phyloP scores from a whole-genome alignment of 53 echinoderm and acorn worm genomes.

The Actinopyga echinites region DNA sequence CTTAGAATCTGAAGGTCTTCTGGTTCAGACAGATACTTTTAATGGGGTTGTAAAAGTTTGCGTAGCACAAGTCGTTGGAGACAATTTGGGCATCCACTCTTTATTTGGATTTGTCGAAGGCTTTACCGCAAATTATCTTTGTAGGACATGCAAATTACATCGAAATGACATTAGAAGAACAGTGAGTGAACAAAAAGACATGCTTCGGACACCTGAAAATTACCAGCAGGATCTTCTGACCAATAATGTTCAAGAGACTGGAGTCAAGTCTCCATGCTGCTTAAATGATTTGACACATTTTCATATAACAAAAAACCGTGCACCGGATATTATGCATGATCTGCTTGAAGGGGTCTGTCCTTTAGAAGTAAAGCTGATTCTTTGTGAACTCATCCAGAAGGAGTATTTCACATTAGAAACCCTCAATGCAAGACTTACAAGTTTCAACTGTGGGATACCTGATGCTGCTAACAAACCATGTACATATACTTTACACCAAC shows the following conservation, averaged over 20 bases:
- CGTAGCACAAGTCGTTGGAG: conserved; percentile 40
- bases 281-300: conserved; percentile 46
- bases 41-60: conserved; percentile 37
- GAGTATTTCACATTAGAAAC: conserved; percentile 44
- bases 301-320: conserved; percentile 46
- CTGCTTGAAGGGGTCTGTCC: conserved; percentile 56
- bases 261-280: conserved; percentile 33
- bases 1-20: conserved; percentile 42
- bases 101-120: conserved; percentile 46
- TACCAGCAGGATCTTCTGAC: conserved; percentile 30
- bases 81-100: conserved; percentile 48
- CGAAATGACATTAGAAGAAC: conserved; percentile 27
- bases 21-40: conserved; percentile 24
- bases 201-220: too few species aligned
- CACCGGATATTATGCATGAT: conserved; percentile 70
- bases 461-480: conserved; percentile 53
- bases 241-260: conserved; percentile 36
- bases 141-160: conserved; percentile 55
- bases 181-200: too few species aligned
- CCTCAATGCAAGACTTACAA: conserved; percentile 55
- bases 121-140: conserved; percentile 53
- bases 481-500: background rate
- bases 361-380: conserved; percentile 54
- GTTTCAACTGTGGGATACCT: conserved; percentile 51
- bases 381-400: conserved; percentile 44